These are phyloP conservation scores for Cremastinae sp. DNA, from an alignment of 2,888 invertebrate genomes.

Conservation along the genomic window DNA sequence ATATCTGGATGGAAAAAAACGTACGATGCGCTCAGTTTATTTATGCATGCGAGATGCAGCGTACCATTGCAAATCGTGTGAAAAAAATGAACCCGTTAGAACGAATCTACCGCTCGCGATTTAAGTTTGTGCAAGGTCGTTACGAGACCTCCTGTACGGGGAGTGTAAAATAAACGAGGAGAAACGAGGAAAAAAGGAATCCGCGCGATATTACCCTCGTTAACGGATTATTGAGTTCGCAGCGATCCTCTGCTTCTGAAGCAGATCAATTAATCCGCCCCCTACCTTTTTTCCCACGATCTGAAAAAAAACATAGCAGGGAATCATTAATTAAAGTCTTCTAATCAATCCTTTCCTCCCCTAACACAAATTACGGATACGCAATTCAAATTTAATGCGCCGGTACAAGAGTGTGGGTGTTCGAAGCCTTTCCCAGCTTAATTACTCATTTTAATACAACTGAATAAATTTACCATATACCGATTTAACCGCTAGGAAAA, in stretches of 20 bases:
- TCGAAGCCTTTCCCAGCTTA: conserved; percentile 7
- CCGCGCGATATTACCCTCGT: conserved; percentile 30
- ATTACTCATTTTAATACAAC: conserved; percentile 36
- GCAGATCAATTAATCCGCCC: conserved; percentile 47
- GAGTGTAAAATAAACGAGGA: neutral
- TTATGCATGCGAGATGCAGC: conserved; percentile 27
- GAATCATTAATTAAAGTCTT: conserved; percentile 51
- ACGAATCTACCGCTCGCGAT: conserved; percentile 41
- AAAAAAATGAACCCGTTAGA: conserved; percentile 56
- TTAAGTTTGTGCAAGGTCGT: conserved; percentile 58
- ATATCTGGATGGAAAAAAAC: too few relatives aligned
- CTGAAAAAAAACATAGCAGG: conserved; percentile 38
- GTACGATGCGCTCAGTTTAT: neutral
- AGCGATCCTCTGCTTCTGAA: conserved; percentile 15
- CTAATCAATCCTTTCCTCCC: conserved; percentile 50
- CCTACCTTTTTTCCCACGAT: conserved; percentile 48
- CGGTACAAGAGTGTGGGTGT: conserved; percentile 21
- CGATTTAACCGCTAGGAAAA: conserved; percentile 31
- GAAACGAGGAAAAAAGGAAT: conserved; percentile 1
- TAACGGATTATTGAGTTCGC: conserved; percentile 59
- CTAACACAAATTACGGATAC: conserved; percentile 36
- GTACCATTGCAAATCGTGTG: conserved; percentile 43
- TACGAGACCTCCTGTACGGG: conserved; percentile 24
- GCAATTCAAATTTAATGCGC: neutral
- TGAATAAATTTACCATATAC: conserved; percentile 22